phyloP scores from a whole-genome alignment of 2,888 invertebrate genomes.

The Acanthosepion esculentum region DNA sequence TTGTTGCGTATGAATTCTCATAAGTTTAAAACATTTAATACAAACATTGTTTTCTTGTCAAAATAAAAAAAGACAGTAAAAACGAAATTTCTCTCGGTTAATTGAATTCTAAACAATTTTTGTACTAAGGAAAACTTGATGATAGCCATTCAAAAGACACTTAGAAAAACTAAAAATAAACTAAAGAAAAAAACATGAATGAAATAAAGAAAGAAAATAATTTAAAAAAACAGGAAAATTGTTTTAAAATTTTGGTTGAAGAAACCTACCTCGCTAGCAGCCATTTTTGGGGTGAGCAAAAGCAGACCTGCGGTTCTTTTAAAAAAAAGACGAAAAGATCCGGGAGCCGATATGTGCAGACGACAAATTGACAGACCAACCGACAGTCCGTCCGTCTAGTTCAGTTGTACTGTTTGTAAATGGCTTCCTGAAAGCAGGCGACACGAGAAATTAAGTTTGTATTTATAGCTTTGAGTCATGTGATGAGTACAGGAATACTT shows the following conservation, averaged over 20 bases:
- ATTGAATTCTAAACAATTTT: no score
- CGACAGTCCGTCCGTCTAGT: conserved; percentile 33
- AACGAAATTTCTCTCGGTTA: no score
- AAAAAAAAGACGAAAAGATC: conserved; percentile 5
- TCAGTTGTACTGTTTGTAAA: conserved; percentile 21
- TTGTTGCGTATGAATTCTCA: no score
- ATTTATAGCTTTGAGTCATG: not conserved
- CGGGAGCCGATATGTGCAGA: conserved; percentile 33
- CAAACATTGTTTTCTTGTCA: no score
- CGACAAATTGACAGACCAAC: conserved; percentile 33
- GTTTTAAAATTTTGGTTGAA: not conserved
- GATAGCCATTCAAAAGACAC: no score
- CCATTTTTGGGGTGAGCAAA: conserved; percentile 2
- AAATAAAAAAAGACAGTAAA: no score
- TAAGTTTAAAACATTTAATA: no score
- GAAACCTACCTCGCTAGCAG: not conserved
- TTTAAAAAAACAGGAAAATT: no score
- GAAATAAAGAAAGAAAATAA: not conserved
- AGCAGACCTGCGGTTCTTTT: not conserved
- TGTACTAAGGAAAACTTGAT: no score
- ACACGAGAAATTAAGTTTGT: conserved; percentile 1
- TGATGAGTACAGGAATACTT: not conserved
- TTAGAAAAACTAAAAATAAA: no score
- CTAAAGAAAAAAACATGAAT: no score
- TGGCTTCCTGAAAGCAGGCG: conserved; percentile 11